These are phyloP conservation scores for Scaptodrosophila lebanonensis DNA, from an alignment of 1,140 invertebrate species.

Conservation along the genomic window DNA sequence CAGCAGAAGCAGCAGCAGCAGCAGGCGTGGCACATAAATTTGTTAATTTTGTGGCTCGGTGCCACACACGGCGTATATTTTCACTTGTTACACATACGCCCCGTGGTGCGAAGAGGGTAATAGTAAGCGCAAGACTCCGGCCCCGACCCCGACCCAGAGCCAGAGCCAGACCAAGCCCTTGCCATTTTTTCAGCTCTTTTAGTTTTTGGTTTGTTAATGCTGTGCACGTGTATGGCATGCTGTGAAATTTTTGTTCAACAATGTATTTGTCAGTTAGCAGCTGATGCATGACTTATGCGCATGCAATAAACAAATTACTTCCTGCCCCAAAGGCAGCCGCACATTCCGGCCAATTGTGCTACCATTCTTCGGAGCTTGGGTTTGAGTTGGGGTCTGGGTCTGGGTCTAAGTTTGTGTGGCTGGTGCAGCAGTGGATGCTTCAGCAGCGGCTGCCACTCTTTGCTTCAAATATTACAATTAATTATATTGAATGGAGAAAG, in stretches of 20 bases:
- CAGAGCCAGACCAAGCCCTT: too few relatives aligned
- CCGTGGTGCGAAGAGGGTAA: slow-evolving; percentile 53
- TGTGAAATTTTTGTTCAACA: slow-evolving; percentile 47
- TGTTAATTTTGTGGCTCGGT: slow-evolving; percentile 5
- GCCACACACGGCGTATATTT: slow-evolving; percentile 46
- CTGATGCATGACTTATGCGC: slow-evolving; percentile 28
- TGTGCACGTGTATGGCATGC: slow-evolving; percentile 1
- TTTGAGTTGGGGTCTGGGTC: too few relatives aligned
- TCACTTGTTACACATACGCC: slow-evolving; percentile 72
- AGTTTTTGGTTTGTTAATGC: too few relatives aligned
- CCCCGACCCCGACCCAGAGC: too few relatives aligned
- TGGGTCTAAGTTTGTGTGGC: too few relatives aligned
- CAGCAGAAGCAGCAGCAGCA: not conserved
- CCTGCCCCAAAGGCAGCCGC: slow-evolving; percentile 34
- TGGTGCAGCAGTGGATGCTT: too few relatives aligned
- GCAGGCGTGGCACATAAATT: slow-evolving; percentile 10
- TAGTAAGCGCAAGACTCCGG: too few relatives aligned
- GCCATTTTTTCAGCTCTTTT: too few relatives aligned
- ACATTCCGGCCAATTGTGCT: slow-evolving; percentile 28
- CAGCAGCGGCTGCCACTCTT: too few relatives aligned
- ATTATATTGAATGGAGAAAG: slow-evolving; percentile 75
- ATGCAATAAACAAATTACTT: slow-evolving; percentile 72
- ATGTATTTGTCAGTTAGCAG: slow-evolving; percentile 20
- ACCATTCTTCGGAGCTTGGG: slow-evolving; percentile 62
- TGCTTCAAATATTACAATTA: slow-evolving; percentile 75